These are phyloP conservation scores for Pterocles orientalis DNA, from an alignment of 2,113 vertebrate species.

Conservation along the genomic window DNA sequence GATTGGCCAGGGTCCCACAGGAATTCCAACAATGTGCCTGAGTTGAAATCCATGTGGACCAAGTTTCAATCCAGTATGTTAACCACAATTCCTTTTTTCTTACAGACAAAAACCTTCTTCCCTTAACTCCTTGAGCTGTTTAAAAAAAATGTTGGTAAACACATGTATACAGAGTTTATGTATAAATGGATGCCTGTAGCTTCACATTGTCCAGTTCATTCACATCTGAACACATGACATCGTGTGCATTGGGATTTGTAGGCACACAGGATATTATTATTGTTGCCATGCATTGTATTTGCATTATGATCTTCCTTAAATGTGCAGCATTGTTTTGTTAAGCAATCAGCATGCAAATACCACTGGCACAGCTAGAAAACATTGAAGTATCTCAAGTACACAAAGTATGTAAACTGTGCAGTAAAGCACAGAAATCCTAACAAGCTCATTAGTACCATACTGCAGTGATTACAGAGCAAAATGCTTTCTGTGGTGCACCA, in stretches of 20 bases:
- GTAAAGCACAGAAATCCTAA: constrained; percentile 58
- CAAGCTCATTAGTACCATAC: constrained; percentile 52
- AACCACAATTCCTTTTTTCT: not conserved
- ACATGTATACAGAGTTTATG: not conserved
- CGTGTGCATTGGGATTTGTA: not conserved
- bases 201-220: not conserved
- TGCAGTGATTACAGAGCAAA: constrained; percentile 53
- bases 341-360: constrained; percentile 48
- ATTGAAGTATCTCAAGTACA: constrained; percentile 20
- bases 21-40: not conserved
- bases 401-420: constrained; percentile 41
- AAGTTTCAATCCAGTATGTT: not conserved
- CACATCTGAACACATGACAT: not conserved
- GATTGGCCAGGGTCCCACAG: not conserved
- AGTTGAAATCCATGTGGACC: not conserved
- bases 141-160: not conserved
- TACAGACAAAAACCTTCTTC: not conserved
- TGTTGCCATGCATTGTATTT: not conserved
- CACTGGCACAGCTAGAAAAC: constrained; percentile 24
- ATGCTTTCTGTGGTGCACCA: constrained; percentile 7
- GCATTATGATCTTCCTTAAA: constrained; percentile 10
- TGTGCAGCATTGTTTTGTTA: constrained; percentile 20
- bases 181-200: not conserved
- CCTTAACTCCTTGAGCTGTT: not conserved
- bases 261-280: not conserved